These are phyloP conservation scores for Ptilodon capucinus DNA, from an alignment of 2,888 invertebrate species.

Conservation along the genomic window DNA sequence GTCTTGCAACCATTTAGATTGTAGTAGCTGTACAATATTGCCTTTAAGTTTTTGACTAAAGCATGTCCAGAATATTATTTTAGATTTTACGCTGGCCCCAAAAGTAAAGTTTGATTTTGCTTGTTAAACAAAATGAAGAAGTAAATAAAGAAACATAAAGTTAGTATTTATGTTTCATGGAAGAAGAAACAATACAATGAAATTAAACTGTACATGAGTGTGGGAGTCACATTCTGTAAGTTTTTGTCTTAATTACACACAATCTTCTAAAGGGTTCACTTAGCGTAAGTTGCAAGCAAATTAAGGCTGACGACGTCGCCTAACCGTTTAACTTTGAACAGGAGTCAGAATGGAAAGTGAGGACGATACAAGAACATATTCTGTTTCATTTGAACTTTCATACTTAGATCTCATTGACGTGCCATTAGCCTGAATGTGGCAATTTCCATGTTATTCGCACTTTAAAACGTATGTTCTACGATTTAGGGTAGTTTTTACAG, in stretches of 20 bases:
- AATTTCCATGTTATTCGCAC: background rate
- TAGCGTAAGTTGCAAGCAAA: conserved; percentile 50
- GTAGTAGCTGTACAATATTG: too few relatives aligned
- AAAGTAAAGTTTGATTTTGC: conserved; percentile 19
- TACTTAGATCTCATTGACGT: conserved; percentile 21
- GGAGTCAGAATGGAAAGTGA: conserved; percentile 42
- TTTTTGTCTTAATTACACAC: background rate
- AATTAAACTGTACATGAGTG: background rate
- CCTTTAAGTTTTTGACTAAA: too few relatives aligned
- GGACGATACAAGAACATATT: conserved; percentile 39
- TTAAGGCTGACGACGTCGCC: conserved; percentile 35
- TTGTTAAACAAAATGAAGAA: too few relatives aligned
- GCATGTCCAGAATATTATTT: conserved; percentile 18
- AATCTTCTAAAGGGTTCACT: conserved; percentile 34
- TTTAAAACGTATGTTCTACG: too few relatives aligned
- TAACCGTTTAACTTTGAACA: conserved; percentile 53
- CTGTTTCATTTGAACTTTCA: conserved; percentile 28
- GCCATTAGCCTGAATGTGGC: background rate
- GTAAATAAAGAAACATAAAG: too few relatives aligned
- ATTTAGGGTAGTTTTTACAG: too few relatives aligned
- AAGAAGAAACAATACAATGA: background rate
- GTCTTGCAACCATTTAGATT: too few relatives aligned
- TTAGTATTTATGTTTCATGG: background rate
- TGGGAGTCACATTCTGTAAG: background rate
- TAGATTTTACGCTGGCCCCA: conserved; percentile 9